Base-by-base conservation (phyloP, 1,140 invertebrate genomes). In the Stegodyphus dumicola region DNA sequence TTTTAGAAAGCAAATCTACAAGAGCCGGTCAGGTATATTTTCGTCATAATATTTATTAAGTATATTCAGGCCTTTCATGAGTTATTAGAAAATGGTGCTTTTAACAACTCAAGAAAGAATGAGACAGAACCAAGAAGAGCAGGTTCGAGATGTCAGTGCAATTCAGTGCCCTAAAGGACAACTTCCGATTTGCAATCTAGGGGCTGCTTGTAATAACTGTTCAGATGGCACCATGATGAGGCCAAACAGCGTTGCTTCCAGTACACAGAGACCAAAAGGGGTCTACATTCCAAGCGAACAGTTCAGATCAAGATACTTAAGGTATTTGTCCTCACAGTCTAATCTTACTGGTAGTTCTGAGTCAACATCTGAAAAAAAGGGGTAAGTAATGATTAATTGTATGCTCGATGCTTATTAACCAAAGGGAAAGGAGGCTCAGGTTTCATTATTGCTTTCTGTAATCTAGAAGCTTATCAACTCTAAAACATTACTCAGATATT, bases 281-380 rank as follows among this genome's bases (percentile, higher is more conserved):
- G 71, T 85, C 3, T 85, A 85, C 9, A 85, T 85, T 6, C 81
- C 81, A 6, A 85, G 53, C n/a, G 81, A 85, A 70, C 56, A 69
- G 49, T 77, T 85, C 11, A 53, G 65, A 7, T 85, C 81, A n/a
- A n/a, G 81, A 18, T 79, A 70, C 18, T 10, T 79, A 17, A 79
- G 77, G 51, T 79, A 79, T 56, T 6, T 79, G 9, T 70, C 64
- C 2, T 77, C 81, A 5, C 81, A 85, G 7, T 33, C n/a, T 1
- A 74, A 77, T 6, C 49, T 79, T 9, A 54, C 49, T 53, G 11
- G 17, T 13, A 77, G 18, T n/a, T 10, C 52, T 6, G 70, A 73
- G n/a, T 69, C 73, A 33, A 56, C 13, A 5, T 5, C 52, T 6
- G 6, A n/a, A 3, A 77, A 74, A 17, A 85, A 77, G 52, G 73